A percentile compares a stretch with the other conserved stretches of the same genome.
These are phyloP conservation scores for Maconellicoccus hirsutus DNA, from an alignment of 1,140 invertebrate genomes.

Conservation along the genomic window DNA sequence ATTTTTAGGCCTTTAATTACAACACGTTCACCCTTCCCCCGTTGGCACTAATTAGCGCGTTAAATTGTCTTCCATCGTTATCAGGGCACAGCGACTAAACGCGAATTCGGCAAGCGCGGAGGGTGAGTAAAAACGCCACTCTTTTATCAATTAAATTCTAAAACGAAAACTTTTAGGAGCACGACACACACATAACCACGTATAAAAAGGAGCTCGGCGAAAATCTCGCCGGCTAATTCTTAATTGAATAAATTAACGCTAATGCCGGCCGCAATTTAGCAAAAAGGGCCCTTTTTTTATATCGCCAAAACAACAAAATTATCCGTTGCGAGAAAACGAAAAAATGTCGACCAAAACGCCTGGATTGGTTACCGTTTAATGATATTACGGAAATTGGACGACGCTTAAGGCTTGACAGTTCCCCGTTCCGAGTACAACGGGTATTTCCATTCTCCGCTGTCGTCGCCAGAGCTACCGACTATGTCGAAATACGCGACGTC, in stretches of 20 bases:
- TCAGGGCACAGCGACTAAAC: background rate
- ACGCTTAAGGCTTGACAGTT: conserved; percentile 3
- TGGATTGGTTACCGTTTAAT: conserved; percentile 20
- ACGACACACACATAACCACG: conserved; percentile 2
- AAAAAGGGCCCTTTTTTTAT: background rate
- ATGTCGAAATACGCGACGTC: background rate
- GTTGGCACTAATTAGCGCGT: conserved; percentile 6
- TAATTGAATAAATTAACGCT: background rate
- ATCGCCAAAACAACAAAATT: background rate
- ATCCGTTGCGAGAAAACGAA: background rate
- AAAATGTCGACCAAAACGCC: conserved; percentile 12
- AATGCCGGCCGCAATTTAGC: background rate
- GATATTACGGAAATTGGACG: conserved; percentile 20
- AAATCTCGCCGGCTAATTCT: background rate
- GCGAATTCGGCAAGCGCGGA: background rate
- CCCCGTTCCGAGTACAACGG: background rate
- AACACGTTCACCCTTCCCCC: conserved; percentile 2
- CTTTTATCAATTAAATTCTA: background rate
- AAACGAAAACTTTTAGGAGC: background rate
- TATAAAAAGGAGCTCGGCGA: background rate
- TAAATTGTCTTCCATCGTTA: conserved; percentile 7
- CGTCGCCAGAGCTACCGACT: background rate
- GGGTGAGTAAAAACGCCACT: background rate
- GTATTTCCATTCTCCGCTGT: background rate
- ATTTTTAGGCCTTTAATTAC: conserved; percentile 27